Base-by-base conservation (phyloP, 1,140 invertebrate genomes). In the Glomeris maerens region DNA sequence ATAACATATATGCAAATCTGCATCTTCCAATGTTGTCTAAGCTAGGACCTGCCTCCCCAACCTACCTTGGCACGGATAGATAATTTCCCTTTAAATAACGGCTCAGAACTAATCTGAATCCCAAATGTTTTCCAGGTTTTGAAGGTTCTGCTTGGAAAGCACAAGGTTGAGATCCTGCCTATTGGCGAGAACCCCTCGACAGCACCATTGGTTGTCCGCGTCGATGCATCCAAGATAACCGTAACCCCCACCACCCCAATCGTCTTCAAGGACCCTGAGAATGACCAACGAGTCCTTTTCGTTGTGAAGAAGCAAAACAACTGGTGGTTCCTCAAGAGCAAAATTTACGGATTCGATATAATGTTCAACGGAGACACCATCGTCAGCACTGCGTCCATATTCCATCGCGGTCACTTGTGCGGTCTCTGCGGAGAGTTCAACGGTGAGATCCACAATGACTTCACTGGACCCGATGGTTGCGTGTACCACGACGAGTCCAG, bases 401-500 rank as follows among this genome's bases (percentile, higher is more conserved):
- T 17, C 40, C 20, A 42, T 7, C 52, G 53, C 20, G 59, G 59
- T 3, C 38, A 53, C 20, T 38, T 52, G 3, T 54, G 51, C 49
- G 59, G 59, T 40, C 14, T 60, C 4, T 60, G 59, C 49, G 58
- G 59, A 29, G 49, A 57, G 36, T 58, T 50, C 44, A 47, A 60
- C 28, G 53, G 57, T 7, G 57, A 60, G 45, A 23, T 44, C 14
- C 26, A 48, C 1, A 10, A 53, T 2, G 59, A 60, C 54, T 56
- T 54, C 38, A 17, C 28, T 22, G 59, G 57, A 23, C 39, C 52
- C 2, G 46, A 52, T 44, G 21, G 17, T 3, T 53, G 51, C 23
- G 14, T 54, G 14, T 60, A 57, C 27, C 13, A 36, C 0, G n/a
- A 49, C 2, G 20, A 3, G 2, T 22, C 46, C 13, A 49, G 54